Conservation (phyloP, 1,140 invertebrate genomes). For the Listronotus oregonensis region DNA sequence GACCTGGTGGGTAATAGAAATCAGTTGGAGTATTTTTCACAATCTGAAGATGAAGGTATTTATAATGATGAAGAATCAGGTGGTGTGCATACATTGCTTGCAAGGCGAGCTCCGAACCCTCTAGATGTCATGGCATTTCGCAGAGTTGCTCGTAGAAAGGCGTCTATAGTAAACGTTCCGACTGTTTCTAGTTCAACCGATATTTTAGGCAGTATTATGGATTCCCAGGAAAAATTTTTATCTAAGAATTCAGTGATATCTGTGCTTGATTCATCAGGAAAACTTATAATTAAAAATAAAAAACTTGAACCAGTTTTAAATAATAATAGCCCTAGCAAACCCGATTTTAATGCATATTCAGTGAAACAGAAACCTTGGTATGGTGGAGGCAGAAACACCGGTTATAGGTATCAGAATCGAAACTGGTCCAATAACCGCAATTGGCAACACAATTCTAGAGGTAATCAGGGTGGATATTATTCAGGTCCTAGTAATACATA, state of each 20-base stretch:
- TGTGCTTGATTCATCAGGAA: slow-evolving; percentile 55
- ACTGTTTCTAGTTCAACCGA: slow-evolving; percentile 58
- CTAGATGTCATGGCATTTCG: slow-evolving; percentile 52
- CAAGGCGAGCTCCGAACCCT: slow-evolving; percentile 57
- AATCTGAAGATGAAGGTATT: slow-evolving; percentile 58
- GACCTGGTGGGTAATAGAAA: slow-evolving; percentile 66
- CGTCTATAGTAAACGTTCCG: slow-evolving; percentile 53
- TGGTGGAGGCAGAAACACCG: slow-evolving; percentile 11
- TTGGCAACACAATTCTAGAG: slow-evolving; percentile 7
- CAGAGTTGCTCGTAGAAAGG: slow-evolving; percentile 60
- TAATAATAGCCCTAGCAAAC: slow-evolving; percentile 22
- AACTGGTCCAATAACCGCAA: slow-evolving; percentile 9
- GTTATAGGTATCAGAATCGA: slow-evolving; percentile 12
- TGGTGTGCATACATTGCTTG: slow-evolving; percentile 48
- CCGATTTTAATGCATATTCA: slow-evolving; percentile 24
- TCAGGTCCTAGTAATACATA: neutral
- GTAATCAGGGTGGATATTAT: slow-evolving; percentile 17
- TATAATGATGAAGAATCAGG: slow-evolving; percentile 51
- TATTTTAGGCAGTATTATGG: slow-evolving; percentile 75
- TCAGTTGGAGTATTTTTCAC: slow-evolving; percentile 65
- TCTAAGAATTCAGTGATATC: slow-evolving; percentile 67
- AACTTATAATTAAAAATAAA: slow-evolving; percentile 44
- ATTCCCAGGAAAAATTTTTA: slow-evolving; percentile 74
- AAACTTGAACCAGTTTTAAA: slow-evolving; percentile 17
- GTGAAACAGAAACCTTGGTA: slow-evolving; percentile 24